These are phyloP conservation scores for Drosophila bunnanda DNA, from an alignment of 2,888 invertebrate species.

Conservation along the genomic window DNA sequence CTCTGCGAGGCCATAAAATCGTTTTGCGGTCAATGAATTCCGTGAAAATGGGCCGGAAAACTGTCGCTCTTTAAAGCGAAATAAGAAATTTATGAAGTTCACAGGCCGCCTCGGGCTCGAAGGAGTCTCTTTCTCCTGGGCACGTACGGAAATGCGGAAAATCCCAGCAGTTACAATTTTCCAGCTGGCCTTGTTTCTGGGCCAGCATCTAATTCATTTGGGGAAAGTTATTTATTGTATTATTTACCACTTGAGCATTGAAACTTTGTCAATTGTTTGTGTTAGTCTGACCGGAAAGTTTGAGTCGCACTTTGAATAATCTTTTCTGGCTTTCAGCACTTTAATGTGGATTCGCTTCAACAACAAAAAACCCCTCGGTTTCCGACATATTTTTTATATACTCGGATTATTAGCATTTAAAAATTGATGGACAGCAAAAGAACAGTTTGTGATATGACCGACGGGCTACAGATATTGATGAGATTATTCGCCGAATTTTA, in stretches of 20 bases:
- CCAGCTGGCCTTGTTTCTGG: slow-evolving; percentile 34
- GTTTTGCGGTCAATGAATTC: slow-evolving; percentile 47
- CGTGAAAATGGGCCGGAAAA: slow-evolving; percentile 19
- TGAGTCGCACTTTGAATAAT: slow-evolving; percentile 24
- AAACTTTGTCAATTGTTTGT: slow-evolving; percentile 53
- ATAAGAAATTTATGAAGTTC: slow-evolving; percentile 44
- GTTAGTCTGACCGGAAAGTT: slow-evolving; percentile 34
- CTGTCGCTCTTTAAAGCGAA: slow-evolving; percentile 43
- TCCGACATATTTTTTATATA: not conserved
- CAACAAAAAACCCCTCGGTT: not conserved
- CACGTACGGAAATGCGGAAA: slow-evolving; percentile 20
- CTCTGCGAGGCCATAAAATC: slow-evolving; percentile 36
- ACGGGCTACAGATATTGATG: slow-evolving; percentile 4
- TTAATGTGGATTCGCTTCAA: slow-evolving; percentile 20
- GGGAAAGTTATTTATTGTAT: slow-evolving; percentile 54
- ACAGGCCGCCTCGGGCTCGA: slow-evolving; percentile 2
- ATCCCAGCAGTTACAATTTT: slow-evolving; percentile 31
- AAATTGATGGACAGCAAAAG: slow-evolving; percentile 9
- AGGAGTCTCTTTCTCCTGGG: slow-evolving; percentile 20
- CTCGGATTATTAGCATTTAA: slow-evolving; percentile 21
- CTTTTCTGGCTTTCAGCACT: slow-evolving; percentile 21
- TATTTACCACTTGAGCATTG: slow-evolving; percentile 52
- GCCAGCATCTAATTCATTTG: slow-evolving; percentile 50
- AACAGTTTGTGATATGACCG: not conserved
- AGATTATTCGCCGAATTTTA: slow-evolving; percentile 1